Percentiles rank a stretch among this genome's conserved stretches.
phyloP scores from a whole-genome alignment of 64 coral and sea anemone species.

The Actinia equina region DNA sequence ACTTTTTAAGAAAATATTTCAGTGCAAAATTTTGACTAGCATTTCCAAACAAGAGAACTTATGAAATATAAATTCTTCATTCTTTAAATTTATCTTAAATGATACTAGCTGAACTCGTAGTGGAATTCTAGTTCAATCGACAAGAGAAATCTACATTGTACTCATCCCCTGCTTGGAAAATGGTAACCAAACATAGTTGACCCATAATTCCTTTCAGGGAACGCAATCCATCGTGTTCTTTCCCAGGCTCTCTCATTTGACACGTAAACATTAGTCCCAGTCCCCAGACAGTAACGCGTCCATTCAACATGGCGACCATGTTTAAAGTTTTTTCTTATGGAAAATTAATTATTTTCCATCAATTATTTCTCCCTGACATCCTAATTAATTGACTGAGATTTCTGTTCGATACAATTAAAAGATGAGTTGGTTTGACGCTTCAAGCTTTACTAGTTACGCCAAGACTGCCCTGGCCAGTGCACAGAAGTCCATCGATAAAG shows the following conservation, averaged over 20 bases:
- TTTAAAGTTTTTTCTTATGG: background rate
- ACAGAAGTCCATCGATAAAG: constrained; percentile 88
- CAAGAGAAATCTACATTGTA: too few relatives aligned
- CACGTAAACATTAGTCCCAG: constrained; percentile 42
- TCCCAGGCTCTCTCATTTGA: constrained; percentile 18
- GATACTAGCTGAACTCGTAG: too few relatives aligned
- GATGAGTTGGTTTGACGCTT: constrained; percentile 93
- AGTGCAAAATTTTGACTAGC: too few relatives aligned
- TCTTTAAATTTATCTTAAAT: too few relatives aligned
- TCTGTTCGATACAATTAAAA: background rate
- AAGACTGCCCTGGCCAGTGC: constrained; percentile 69
- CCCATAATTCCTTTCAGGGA: constrained; percentile 21
- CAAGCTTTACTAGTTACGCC: constrained; percentile 76
- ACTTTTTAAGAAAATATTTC: too few relatives aligned
- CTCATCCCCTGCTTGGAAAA: too few relatives aligned
- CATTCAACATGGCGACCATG: constrained; percentile 20
- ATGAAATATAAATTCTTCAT: too few relatives aligned
- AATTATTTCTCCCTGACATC: background rate
- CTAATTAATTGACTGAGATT: background rate
- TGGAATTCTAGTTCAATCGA: too few relatives aligned
- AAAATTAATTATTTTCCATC: background rate
- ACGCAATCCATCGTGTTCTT: background rate
- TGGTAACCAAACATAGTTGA: too few relatives aligned
- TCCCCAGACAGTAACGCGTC: background rate
- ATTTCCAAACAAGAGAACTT: too few relatives aligned